These are phyloP conservation scores for Silurus asotus DNA, from an alignment of 2,113 vertebrate genomes.

Conservation along the genomic window DNA sequence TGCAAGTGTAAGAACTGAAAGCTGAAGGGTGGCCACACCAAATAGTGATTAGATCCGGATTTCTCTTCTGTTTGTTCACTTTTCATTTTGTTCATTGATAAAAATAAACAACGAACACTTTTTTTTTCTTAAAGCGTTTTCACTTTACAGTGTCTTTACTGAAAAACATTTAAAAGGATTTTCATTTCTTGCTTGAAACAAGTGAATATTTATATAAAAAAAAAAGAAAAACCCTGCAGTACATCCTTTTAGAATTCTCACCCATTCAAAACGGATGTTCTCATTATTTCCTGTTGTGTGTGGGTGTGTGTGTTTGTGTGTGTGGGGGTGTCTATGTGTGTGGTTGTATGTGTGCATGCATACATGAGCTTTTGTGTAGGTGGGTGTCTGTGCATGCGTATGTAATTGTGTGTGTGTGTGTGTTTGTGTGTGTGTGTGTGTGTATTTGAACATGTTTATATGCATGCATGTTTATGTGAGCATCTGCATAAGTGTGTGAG, in stretches of 20 bases:
- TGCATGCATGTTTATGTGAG: neutral
- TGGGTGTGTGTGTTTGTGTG: slow-evolving; percentile 12
- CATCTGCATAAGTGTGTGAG: neutral
- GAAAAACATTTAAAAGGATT: too few relatives aligned
- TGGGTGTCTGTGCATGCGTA: slow-evolving; percentile 13
- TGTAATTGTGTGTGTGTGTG: neutral
- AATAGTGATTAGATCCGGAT: too few relatives aligned
- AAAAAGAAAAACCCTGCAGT: neutral
- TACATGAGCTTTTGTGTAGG: neutral
- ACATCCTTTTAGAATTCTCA: slow-evolving; percentile 16
- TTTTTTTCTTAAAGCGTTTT: too few relatives aligned
- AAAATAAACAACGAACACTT: too few relatives aligned
- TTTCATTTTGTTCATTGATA: too few relatives aligned
- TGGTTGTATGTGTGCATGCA: neutral
- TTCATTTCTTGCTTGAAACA: too few relatives aligned
- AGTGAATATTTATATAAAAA: neutral
- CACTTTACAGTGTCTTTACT: too few relatives aligned
- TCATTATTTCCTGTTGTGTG: slow-evolving; percentile 64
- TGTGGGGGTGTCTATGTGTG: neutral
- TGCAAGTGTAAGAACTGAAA: too few relatives aligned
- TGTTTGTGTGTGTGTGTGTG: neutral
- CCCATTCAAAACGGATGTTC: slow-evolving; percentile 46
- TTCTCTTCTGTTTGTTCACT: too few relatives aligned
- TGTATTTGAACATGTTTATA: too few relatives aligned
- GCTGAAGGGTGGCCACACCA: too few relatives aligned